Evolutionary conservation across 2,113 vertebrate species (phyloP).

Genomic region (Bucco capensis): DNA sequence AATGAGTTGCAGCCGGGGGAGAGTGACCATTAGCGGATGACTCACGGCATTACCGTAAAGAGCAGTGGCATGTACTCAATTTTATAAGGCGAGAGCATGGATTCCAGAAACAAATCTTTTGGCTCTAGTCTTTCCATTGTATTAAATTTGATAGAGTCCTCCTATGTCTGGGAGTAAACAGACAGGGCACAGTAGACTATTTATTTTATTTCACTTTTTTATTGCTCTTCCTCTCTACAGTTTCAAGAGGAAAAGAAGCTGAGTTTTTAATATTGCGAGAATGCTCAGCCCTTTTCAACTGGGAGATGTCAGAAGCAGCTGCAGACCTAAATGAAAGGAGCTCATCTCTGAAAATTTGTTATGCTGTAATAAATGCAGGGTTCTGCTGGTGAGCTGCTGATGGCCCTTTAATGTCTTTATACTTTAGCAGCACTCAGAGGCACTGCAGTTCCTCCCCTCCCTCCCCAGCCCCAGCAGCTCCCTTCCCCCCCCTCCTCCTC

Average conservation of each 20-base stretch:
- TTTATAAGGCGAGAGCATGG: neutral
- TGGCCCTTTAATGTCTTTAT: conserved; percentile 56
- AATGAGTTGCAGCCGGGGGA: conserved; percentile 26
- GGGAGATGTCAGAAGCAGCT: conserved; percentile 61
- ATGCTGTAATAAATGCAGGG: conserved; percentile 41
- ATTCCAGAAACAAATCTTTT: conserved; percentile 33
- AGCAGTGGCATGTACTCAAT: conserved; percentile 11
- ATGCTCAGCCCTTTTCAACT: conserved; percentile 45
- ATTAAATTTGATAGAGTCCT: conserved; percentile 4
- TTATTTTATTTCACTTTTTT: conserved; percentile 18
- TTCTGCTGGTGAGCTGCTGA: conserved; percentile 49
- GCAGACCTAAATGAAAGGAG: conserved; percentile 56
- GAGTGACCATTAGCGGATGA: conserved; percentile 40
- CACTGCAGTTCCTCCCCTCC: accelerated
- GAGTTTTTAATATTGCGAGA: conserved; percentile 58
- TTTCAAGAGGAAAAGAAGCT: conserved; percentile 29
- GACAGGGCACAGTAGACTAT: neutral
- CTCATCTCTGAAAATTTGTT: conserved; percentile 53
- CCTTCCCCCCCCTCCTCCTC: accelerated
- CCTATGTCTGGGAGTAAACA: conserved; percentile 23
- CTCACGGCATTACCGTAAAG: conserved; percentile 28
- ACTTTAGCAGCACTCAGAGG: neutral
- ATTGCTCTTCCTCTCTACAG: conserved; percentile 25
- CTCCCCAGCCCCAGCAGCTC: neutral
- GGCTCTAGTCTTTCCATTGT: neutral